Base-by-base conservation (phyloP, 2,797 vertebrate species). In the Poecilia velifera region DNA sequence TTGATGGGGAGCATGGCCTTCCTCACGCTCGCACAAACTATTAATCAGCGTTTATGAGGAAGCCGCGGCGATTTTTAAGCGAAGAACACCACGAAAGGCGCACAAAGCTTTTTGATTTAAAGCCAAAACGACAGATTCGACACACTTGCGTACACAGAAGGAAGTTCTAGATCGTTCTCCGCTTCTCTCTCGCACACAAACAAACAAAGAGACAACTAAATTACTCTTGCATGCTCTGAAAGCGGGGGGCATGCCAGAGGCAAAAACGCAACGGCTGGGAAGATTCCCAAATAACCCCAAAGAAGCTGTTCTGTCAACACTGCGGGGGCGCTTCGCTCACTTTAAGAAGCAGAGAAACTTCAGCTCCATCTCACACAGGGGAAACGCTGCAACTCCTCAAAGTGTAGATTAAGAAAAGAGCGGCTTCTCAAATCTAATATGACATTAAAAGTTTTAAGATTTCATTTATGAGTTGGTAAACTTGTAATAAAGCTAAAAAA, bases 31-130 rank as follows among this genome's bases (percentile, higher is more conserved):
- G 64, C 73, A 64, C 47, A 66, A 80, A 87, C 91, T 91, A 94
- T 94, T 93, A 91, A 92, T 89, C 77, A 49, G 86, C 82, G 85
- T 91, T 91, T 90, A 87, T 77, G 78, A 89, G 86, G 83, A 83
- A 73, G 85, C 68, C 80, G 16, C 74, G 75, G 74, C 74, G 84
- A 90, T 88, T 87, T 86, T 87, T 34, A 84, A 91, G 82, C 76
- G 72, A 84, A 87, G 76, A 25, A 57, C 76, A 80, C 83, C 79
- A 77, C 45, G 13, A 31, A 72, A 76, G n/a, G 41, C n/a, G 53
- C 55, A 79, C 71, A 84, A 86, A 84, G 57, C 68, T 31, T 84
- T 73, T 79, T 71, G 6, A 70, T 84, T 84, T 78, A 77, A 86
- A 83, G 83, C 53, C 70, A 74, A 82, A 82, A 74, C 76, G 72